Evolutionary conservation across 2,888 invertebrate species (phyloP).

Genomic region (Ophraella communa): DNA sequence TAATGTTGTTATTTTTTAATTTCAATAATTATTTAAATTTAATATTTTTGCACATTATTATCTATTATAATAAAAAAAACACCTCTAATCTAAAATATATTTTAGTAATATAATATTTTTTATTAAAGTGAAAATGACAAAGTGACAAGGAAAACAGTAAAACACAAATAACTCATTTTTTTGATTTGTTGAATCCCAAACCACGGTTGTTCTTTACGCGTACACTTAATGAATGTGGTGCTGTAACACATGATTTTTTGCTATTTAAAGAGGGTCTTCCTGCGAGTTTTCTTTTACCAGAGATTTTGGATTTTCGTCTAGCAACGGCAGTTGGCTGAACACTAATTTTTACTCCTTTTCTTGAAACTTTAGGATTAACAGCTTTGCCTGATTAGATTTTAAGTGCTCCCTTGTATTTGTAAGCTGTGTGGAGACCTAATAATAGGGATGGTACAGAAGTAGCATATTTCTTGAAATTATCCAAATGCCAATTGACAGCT

Average conservation of each 20-base stretch:
- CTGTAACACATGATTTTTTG: not conserved
- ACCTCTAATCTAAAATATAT: too few relatives aligned
- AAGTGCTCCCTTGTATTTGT: not conserved
- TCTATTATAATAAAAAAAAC: too few relatives aligned
- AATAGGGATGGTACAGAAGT: too few relatives aligned
- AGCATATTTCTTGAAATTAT: too few relatives aligned
- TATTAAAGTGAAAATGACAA: not conserved
- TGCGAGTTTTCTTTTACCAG: not conserved
- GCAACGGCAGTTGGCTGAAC: constrained; percentile 6
- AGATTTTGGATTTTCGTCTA: constrained; percentile 1
- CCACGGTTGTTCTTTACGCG: too few relatives aligned
- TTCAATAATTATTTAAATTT: too few relatives aligned
- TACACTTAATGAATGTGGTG: not conserved
- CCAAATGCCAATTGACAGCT: too few relatives aligned
- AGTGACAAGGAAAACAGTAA: not conserved
- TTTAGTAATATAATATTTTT: too few relatives aligned
- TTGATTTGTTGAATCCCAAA: not conserved
- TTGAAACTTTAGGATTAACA: too few relatives aligned
- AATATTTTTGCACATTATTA: too few relatives aligned
- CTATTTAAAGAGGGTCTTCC: not conserved
- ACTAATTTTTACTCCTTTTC: not conserved
- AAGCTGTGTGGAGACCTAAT: not conserved
- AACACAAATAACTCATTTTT: constrained; percentile 1
- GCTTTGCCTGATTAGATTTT: not conserved
- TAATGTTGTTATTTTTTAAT: too few relatives aligned